Percentiles rank a stretch among this genome's conserved stretches.
These are phyloP conservation scores for Podarcis muralis DNA, from an alignment of 2,113 vertebrate species.

Conservation along the genomic window DNA sequence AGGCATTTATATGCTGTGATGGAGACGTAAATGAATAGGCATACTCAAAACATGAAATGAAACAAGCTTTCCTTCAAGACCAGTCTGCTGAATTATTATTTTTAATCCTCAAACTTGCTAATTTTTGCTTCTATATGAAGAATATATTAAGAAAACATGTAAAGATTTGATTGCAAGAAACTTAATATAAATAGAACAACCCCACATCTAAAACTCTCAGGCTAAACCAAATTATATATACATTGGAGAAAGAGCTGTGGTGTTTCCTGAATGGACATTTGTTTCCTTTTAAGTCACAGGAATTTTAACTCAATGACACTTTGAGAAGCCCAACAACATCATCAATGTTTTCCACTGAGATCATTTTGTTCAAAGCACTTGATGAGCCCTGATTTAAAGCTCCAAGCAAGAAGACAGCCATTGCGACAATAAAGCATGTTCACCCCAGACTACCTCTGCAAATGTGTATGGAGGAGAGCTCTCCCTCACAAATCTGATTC, in stretches of 20 bases:
- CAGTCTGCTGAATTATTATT: slow-evolving; percentile 14
- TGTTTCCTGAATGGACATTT: not conserved
- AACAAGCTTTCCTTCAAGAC: slow-evolving; percentile 37
- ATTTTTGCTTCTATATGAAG: slow-evolving; percentile 31
- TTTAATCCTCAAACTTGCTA: slow-evolving; percentile 5
- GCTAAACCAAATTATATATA: not conserved
- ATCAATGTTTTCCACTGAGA: not conserved
- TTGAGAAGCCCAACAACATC: not conserved
- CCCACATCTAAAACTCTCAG: not conserved
- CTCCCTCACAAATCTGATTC: not conserved
- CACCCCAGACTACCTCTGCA: not conserved
- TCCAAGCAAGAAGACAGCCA: not conserved
- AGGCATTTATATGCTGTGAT: slow-evolving; percentile 34
- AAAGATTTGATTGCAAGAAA: not conserved
- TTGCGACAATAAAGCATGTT: not conserved
- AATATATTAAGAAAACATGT: not conserved
- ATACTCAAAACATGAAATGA: slow-evolving; percentile 47
- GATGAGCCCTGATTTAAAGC: not conserved
- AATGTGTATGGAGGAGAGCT: not conserved
- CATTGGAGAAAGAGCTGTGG: not conserved
- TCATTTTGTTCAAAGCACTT: not conserved
- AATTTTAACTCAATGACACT: not conserved
- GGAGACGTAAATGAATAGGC: slow-evolving; percentile 53
- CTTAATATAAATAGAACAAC: not conserved
- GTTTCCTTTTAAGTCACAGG: not conserved